A percentile compares a stretch with the other conserved stretches of the same genome.
These are phyloP conservation scores for Corythornis cristatus DNA, from an alignment of 2,113 vertebrate species.

Conservation along the genomic window DNA sequence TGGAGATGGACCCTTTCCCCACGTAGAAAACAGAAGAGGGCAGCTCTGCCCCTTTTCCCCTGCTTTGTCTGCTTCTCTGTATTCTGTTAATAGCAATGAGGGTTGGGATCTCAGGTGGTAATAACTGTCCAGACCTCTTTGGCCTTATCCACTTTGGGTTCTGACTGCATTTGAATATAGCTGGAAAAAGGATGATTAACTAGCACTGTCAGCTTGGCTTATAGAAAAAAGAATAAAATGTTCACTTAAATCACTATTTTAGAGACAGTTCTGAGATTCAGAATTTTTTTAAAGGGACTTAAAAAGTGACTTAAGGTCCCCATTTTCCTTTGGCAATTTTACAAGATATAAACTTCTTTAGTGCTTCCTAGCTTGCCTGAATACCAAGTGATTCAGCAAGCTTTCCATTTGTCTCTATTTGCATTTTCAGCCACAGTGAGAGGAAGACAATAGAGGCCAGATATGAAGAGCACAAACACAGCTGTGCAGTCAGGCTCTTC, in stretches of 20 bases:
- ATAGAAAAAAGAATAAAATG: not conserved
- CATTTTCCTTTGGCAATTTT: not conserved
- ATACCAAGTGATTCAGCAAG: not conserved
- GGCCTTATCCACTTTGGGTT: not conserved
- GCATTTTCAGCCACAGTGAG: not conserved
- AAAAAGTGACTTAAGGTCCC: not conserved
- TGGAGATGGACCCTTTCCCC: not conserved
- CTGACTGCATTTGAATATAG: not conserved
- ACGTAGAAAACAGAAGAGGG: not conserved
- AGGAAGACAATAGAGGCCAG: not conserved
- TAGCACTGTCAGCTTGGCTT: not conserved
- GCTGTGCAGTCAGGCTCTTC: not conserved
- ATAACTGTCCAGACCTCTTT: not conserved
- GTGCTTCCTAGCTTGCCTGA: not conserved
- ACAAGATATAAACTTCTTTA: not conserved
- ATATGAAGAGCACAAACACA: not conserved
- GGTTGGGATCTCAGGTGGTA: not conserved
- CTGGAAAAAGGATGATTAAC: not conserved
- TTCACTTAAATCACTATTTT: not conserved
- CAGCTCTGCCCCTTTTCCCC: not conserved
- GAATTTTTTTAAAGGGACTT: not conserved
- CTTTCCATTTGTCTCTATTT: not conserved
- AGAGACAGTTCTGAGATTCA: not conserved
- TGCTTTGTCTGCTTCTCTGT: not conserved
- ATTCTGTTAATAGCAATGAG: not conserved